Conservation (phyloP, 2,888 invertebrate species). For the Sturmia bella region DNA sequence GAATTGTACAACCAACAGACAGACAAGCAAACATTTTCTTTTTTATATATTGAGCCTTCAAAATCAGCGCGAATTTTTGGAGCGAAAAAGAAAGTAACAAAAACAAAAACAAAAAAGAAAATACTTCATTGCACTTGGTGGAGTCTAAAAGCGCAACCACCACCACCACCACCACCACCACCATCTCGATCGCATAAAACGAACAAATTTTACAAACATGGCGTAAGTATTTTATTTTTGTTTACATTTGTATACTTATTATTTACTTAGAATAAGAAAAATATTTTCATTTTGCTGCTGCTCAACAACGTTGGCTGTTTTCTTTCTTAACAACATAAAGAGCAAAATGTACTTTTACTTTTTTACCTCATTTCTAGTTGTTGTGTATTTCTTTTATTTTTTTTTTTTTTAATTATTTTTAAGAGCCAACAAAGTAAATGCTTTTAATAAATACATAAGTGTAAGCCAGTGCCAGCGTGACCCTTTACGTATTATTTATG, state of each 20-base stretch:
- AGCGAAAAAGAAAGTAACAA: slow-evolving; percentile 37
- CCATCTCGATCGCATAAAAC: slow-evolving; percentile 7
- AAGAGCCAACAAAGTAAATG: neutral
- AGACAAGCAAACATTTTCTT: too few relatives aligned
- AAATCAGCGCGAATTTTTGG: slow-evolving; percentile 15
- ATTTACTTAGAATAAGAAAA: slow-evolving; percentile 18
- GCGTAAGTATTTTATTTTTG: slow-evolving; percentile 44
- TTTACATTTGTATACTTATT: slow-evolving; percentile 5
- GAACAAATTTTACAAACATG: slow-evolving; percentile 60
- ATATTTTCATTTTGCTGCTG: neutral
- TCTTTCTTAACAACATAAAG: slow-evolving; percentile 3
- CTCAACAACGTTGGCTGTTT: neutral
- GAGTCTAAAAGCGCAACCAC: slow-evolving; percentile 15
- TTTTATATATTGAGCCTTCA: too few relatives aligned
- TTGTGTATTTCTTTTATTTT: neutral
- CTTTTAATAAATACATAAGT: neutral
- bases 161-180: slow-evolving; percentile 29
- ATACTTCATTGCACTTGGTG: slow-evolving; percentile 14
- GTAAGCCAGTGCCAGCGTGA: too few relatives aligned
- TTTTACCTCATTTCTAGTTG: neutral
- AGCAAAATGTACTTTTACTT: slow-evolving; percentile 28
- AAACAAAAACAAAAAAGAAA: neutral
- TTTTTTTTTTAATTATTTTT: neutral
- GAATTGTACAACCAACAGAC: slow-evolving; percentile 31
- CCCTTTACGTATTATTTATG: too few relatives aligned